These are phyloP conservation scores for Argyresthia goedartella DNA, from an alignment of 2,888 invertebrate genomes.

Conservation along the genomic window DNA sequence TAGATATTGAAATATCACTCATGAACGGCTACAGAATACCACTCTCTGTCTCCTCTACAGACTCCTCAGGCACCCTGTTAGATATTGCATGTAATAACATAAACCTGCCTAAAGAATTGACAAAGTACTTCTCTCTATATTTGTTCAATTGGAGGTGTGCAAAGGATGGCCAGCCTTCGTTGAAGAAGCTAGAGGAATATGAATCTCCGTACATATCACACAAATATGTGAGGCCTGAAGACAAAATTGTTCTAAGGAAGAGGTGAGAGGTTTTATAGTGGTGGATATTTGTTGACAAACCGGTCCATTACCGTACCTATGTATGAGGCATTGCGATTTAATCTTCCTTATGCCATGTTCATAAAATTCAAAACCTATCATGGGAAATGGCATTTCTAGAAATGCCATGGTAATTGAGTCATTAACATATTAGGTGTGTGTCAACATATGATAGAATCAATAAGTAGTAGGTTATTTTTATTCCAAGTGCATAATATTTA, in stretches of 20 bases:
- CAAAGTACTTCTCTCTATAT: constrained; percentile 92
- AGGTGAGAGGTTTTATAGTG: constrained; percentile 62
- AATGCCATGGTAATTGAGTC: too few species aligned
- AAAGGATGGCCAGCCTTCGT: constrained; percentile 77
- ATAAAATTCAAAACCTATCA: too few species aligned
- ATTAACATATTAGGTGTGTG: too few species aligned
- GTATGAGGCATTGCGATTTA: too few species aligned
- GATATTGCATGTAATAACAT: constrained; percentile 86
- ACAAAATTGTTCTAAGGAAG: constrained; percentile 88
- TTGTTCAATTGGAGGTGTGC: constrained; percentile 84
- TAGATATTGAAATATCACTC: constrained; percentile 83
- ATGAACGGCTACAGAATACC: constrained; percentile 91
- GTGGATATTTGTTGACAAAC: too few species aligned
- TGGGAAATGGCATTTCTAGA: too few species aligned
- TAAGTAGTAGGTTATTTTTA: too few species aligned
- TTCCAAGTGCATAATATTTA: too few species aligned
- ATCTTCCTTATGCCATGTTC: too few species aligned
- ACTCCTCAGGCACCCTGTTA: constrained; percentile 86
- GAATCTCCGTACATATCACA: constrained; percentile 97
- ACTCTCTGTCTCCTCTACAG: constrained; percentile 83
- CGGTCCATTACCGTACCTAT: too few species aligned
- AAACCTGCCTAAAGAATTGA: constrained; percentile 82
- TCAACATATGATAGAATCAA: too few species aligned
- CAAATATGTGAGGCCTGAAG: constrained; percentile 79
- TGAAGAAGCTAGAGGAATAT: constrained; percentile 94